Evolutionary conservation across 2,888 invertebrate genomes (phyloP), one percentile per base, ranked within the genome.

Genomic region (Dermolepida albohirtum): DNA sequence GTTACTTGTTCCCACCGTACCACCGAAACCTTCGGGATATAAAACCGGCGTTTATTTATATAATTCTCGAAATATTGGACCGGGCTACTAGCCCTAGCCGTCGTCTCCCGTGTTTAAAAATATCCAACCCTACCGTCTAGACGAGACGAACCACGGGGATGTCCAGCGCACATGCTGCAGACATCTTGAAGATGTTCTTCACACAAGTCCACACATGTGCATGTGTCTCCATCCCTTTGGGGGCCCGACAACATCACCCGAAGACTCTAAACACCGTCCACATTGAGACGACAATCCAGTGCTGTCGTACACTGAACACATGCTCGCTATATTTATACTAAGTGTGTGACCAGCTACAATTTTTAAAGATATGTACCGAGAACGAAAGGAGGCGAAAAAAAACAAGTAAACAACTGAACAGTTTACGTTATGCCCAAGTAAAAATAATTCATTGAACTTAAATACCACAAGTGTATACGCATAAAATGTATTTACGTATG

Each of bases 131-230:
- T 79, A 73, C 69, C 70, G 73, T 74, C 71, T 73, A 71, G 72
- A 73, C 71, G 43, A 34, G 52, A 51, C 63, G 47, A 43, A 47
- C 51, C 57, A 55, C 62, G 66, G 67, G 66, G 66, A 67, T 72
- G 72, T 72, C 72, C 72, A 72, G 71, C 54, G 65, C 72, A 72
- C 67, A 71, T 72, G 72, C 69, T 69, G 72, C 47, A 73, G 73
- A 73, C 75, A 75, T 77, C 78, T 79, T 76, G 78, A 74, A 78
- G 77, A 79, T 79, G 78, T 81, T 80, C 79, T 80, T 81, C 80
- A 80, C 80, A 80, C 80, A 74, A 77, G 73, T 79, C 77, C 79
- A 80, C 80, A 80, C 79, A 78, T 80, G 80, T 76, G 75, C 72
- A 72, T 64, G 44, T 65, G 71, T 74, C 71, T 68, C 71, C 70